Base-by-base conservation (phyloP, 2,797 vertebrate genomes). In the Anguilla marmorata region DNA sequence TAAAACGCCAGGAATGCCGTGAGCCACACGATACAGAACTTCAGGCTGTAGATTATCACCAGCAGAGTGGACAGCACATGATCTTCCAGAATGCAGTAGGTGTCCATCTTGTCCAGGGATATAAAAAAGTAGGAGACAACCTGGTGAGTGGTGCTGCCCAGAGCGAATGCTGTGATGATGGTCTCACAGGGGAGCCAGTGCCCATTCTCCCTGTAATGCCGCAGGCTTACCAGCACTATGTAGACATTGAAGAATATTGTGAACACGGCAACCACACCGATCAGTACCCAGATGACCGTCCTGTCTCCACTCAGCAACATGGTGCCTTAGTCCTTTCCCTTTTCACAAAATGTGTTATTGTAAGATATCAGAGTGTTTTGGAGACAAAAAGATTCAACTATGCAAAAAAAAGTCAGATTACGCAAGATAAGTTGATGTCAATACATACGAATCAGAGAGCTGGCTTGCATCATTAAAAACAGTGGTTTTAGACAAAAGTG, bases 21-120 rank as follows among this genome's bases (percentile, higher is more conserved):
- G 92, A 93, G 93, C 96, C 96, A 96, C 91, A 96, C 92, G 41
- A 96, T 92, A 80, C 91, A 93, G 92, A 95, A 96, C 91, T 96
- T 96, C 56, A 95, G 86, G 87, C 94, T 95, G 91, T 85, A 93
- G 89, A 94, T 80, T 0, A 92, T 0, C 86, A 95, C 87, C 0
- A 96, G 52, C 48, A 96, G 69, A 86, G 93, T 0, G 0, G 91
- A 50, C 89, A 94, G 94, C 0, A 60, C 0, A 19, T 21, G 33
- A 30, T 88, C 33, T 0, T n/a, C 0, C 0, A 93, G 58, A 12
- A 0, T 48, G 83, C 96, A 96, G 2, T 50, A 0, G 0, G 1
- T 52, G 90, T 96, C 96, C 12, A 95, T 1, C 87, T 93, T 89
- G 0, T 93, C 90, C 94, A 96, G 92, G 21, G 93, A 95, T 93